Conservation (phyloP, 2,797 vertebrate species). For the Myripristis murdjan region DNA sequence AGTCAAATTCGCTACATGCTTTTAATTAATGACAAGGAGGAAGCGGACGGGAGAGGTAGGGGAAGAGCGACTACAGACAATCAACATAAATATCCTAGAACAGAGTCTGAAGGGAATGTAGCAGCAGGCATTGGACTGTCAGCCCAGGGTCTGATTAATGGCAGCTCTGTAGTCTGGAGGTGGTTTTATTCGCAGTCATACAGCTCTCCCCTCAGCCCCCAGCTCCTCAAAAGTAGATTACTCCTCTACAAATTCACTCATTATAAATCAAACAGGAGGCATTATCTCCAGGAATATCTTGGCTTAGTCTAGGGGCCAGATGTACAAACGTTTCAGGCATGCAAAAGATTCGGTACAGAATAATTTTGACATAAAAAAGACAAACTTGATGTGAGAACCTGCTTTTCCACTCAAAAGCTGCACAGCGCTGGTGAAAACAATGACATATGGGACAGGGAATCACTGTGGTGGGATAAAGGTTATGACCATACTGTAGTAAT, state of each 20-base stretch:
- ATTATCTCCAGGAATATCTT: conserved; percentile 61
- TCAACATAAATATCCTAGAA: conserved; percentile 77
- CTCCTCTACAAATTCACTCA: conserved; percentile 67
- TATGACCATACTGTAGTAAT: conserved; percentile 15
- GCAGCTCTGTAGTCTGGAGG: conserved; percentile 71
- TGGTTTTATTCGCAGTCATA: conserved; percentile 70
- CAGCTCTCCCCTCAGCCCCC: conserved; percentile 57
- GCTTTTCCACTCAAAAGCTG: background rate
- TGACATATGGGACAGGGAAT: background rate
- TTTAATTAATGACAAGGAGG: conserved; percentile 76
- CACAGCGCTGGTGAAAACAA: background rate
- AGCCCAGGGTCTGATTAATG: conserved; percentile 79
- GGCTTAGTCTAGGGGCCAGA: background rate
- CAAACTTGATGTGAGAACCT: background rate
- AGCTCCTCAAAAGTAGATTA: conserved; percentile 74
- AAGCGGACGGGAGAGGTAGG: conserved; percentile 42
- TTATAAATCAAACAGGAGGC: conserved; percentile 75
- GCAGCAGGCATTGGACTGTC: conserved; percentile 65
- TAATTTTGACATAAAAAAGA: background rate
- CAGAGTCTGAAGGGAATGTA: conserved; percentile 60
- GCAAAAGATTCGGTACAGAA: background rate
- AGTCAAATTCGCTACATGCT: conserved; percentile 58
- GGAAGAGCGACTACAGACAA: conserved; percentile 62
- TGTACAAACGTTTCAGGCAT: background rate
- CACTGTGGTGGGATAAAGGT: background rate